These are phyloP conservation scores for Hemicordylus capensis DNA, from an alignment of 2,113 vertebrate genomes.

Conservation along the genomic window DNA sequence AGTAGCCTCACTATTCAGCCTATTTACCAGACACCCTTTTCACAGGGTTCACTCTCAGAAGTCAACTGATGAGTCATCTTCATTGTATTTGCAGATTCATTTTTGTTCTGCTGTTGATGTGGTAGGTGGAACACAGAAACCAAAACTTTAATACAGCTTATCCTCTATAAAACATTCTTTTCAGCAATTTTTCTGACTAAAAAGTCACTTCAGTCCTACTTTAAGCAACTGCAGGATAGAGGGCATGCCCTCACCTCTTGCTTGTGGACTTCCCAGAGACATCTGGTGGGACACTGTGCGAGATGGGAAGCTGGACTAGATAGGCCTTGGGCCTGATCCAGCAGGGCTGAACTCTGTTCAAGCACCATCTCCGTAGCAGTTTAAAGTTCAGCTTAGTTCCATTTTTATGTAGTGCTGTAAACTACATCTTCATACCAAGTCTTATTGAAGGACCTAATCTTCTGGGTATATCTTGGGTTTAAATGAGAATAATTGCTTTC, in stretches of 20 bases:
- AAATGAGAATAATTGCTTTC: background rate
- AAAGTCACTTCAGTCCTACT: background rate
- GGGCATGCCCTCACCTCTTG: too few species aligned
- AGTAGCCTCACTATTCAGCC: background rate
- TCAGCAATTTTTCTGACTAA: background rate
- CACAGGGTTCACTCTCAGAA: background rate
- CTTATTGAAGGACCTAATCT: background rate
- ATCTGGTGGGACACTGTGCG: too few species aligned
- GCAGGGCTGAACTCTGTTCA: too few species aligned
- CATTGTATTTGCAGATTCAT: background rate
- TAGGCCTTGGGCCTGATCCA: too few species aligned
- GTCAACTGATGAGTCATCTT: conserved; percentile 10
- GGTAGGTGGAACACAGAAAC: background rate
- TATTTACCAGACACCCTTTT: too few species aligned
- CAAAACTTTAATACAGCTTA: background rate
- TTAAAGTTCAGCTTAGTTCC: background rate
- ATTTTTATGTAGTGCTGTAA: background rate
- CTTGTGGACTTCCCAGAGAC: too few species aligned
- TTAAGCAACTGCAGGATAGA: too few species aligned
- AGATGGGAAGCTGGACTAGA: too few species aligned
- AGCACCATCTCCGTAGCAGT: background rate
- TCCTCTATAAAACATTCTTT: background rate
- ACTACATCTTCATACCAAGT: background rate
- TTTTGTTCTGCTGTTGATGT: background rate
- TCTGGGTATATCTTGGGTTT: background rate